Evolutionary conservation across 2,797 vertebrate genomes (phyloP).

Genomic region (Peromyscus melanophrys): DNA sequence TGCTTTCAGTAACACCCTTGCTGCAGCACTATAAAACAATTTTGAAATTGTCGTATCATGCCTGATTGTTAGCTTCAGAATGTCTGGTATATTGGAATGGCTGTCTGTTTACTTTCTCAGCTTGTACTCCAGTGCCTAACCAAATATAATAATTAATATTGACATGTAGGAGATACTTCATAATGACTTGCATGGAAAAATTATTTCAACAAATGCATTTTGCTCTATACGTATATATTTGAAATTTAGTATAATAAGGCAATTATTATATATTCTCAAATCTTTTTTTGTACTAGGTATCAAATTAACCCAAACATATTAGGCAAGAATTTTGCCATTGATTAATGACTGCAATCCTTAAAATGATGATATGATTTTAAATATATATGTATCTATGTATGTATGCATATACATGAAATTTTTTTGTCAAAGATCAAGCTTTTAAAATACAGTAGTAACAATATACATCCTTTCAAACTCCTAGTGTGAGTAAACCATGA

Average conservation of each 20-base stretch:
- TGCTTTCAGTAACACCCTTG: neutral
- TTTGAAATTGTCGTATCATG: neutral
- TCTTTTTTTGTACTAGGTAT: neutral
- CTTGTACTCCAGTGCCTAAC: neutral
- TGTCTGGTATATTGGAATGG: neutral
- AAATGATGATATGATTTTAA: neutral
- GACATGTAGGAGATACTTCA: neutral
- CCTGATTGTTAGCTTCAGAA: neutral
- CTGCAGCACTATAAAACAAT: neutral
- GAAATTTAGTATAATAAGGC: neutral
- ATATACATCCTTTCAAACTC: neutral
- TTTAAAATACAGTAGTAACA: slow-evolving; percentile 11
- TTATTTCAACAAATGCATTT: slow-evolving; percentile 10
- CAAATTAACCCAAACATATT: neutral
- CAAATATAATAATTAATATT: neutral
- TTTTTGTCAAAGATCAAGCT: neutral
- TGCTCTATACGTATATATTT: neutral
- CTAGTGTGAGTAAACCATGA: neutral
- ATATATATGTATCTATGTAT: neutral
- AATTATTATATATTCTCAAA: neutral
- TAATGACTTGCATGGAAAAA: neutral
- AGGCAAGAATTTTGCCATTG: neutral
- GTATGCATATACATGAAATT: neutral
- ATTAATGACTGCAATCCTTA: neutral
- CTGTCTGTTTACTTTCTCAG: neutral